Evolutionary conservation across 2,113 vertebrate species (phyloP).

Genomic region (Ornithorhynchus anatinus): DNA sequence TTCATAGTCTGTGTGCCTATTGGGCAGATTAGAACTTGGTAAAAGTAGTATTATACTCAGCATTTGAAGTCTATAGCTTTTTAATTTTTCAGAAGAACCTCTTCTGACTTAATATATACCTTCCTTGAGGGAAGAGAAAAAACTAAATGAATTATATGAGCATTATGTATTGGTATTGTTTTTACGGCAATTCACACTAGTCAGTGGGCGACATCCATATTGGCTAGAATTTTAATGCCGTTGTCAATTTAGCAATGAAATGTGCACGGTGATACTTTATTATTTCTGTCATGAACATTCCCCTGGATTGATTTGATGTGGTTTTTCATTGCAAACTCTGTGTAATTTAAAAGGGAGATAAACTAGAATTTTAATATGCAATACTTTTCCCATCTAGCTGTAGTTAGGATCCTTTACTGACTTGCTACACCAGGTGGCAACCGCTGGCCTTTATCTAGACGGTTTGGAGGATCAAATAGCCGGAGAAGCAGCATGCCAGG

Average conservation of each 20-base stretch:
- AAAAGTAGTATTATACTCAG: too few relatives aligned
- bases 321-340: constrained; percentile 4
- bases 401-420: constrained; percentile 49
- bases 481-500: constrained; percentile 18
- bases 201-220: too few relatives aligned
- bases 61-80: too few relatives aligned
- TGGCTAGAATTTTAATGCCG: too few relatives aligned
- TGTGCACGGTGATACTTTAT: neutral
- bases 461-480: constrained; percentile 30
- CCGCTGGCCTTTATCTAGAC: constrained; percentile 37
- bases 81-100: too few relatives aligned
- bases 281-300: constrained; percentile 10
- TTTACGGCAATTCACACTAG: too few relatives aligned
- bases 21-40: too few relatives aligned
- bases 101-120: too few relatives aligned
- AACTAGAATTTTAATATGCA: constrained; percentile 23
- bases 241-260: neutral
- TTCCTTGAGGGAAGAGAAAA: too few relatives aligned
- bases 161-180: too few relatives aligned
- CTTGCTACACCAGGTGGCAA: constrained; percentile 64
- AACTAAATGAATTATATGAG: too few relatives aligned
- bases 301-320: neutral
- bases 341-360: neutral
- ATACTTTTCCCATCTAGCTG: neutral
- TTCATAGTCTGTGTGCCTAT: too few relatives aligned